These are phyloP conservation scores for Coleophora flavipennella DNA, from an alignment of 2,888 invertebrate genomes.

Conservation along the genomic window DNA sequence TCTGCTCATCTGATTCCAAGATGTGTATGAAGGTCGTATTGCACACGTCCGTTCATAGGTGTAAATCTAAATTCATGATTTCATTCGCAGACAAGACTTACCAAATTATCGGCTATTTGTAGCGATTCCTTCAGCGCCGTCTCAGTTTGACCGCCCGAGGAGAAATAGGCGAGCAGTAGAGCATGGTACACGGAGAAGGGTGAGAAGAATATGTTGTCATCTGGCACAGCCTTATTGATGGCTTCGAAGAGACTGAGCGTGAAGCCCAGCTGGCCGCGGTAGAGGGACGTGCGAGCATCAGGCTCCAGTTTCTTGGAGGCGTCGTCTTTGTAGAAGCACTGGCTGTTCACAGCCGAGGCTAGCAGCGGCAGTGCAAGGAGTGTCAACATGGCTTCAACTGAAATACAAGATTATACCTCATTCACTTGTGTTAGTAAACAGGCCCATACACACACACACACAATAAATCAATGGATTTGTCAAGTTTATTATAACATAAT, in stretches of 20 bases:
- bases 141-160: slow-evolving; percentile 81
- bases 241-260: slow-evolving; percentile 79
- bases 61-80: not conserved
- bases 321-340: slow-evolving; percentile 63
- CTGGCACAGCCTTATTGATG: slow-evolving; percentile 75
- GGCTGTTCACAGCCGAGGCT: slow-evolving; percentile 39
- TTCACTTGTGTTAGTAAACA: no score
- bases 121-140: slow-evolving; percentile 74
- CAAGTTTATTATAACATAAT: no score
- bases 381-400: slow-evolving; percentile 41
- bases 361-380: slow-evolving; percentile 29
- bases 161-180: slow-evolving; percentile 83
- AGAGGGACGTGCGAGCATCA: slow-evolving; percentile 41
- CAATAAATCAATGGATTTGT: no score
- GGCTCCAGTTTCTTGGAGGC: slow-evolving; percentile 54
- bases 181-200: slow-evolving; percentile 90
- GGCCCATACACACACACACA: no score
- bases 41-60: no score
- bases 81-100: slow-evolving; percentile 43
- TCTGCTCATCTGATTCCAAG: no score
- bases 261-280: slow-evolving; percentile 75
- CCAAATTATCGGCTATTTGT: slow-evolving; percentile 70
- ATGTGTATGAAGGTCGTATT: no score
- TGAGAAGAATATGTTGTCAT: slow-evolving; percentile 88
- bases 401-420: not conserved